Percentiles rank a stretch among this genome's conserved stretches.
Evolutionary conservation across 2,113 vertebrate genomes (phyloP).

Genomic region (Nesogale talazaci): DNA sequence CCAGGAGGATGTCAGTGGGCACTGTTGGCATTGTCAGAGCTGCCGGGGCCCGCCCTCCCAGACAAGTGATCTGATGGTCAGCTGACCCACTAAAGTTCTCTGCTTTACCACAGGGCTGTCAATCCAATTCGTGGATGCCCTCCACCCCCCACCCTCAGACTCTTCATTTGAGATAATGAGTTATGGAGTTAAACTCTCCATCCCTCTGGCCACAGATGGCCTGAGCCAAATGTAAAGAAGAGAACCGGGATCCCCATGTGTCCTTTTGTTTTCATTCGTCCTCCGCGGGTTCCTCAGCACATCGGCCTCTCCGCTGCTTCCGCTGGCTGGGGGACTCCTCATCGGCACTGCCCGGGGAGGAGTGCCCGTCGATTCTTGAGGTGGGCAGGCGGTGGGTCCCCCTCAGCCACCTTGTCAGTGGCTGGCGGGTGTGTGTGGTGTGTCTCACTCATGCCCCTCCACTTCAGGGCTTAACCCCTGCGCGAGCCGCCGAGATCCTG

Average conservation of each 20-base stretch:
- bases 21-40: background rate
- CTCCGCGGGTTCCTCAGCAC: background rate
- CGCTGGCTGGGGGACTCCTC: too few relatives aligned
- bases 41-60: background rate
- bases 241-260: background rate
- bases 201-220: background rate
- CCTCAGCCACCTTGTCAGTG: too few relatives aligned
- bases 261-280: background rate
- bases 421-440: too few relatives aligned
- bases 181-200: background rate
- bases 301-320: background rate
- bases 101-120: background rate
- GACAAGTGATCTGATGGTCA: background rate
- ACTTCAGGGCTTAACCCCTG: slow-evolving; percentile 90
- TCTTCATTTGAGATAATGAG: slow-evolving; percentile 35
- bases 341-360: background rate
- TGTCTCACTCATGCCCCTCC: background rate
- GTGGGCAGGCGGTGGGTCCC: background rate
- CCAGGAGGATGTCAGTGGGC: background rate
- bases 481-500: slow-evolving; percentile 94
- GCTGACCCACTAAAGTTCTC: background rate
- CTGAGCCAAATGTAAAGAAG: background rate
- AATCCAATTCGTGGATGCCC: background rate
- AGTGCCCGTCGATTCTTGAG: too few relatives aligned
- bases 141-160: background rate